Base-by-base conservation (phyloP, 2,113 vertebrate genomes). In the Glaucidium brasilianum region DNA sequence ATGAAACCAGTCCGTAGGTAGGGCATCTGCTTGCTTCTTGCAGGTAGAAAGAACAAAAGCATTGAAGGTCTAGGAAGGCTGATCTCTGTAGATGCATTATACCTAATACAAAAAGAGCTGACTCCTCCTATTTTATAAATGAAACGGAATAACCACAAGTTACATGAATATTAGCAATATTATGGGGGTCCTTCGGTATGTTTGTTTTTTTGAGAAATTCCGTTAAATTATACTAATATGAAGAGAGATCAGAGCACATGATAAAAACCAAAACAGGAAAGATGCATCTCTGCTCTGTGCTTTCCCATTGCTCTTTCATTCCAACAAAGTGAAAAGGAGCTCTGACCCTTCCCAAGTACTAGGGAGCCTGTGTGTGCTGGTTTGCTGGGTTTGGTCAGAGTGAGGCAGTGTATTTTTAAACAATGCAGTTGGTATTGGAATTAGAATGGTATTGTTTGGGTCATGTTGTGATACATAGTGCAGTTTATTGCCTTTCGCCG, bases 21-120 rank as follows among this genome's bases (percentile, higher is more conserved):
- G 0, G 5, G 41, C 35, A 9, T 74, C 27, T 21, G 0, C 19
- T 58, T 50, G 8, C 50, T 66, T 67, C 4, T 32, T 88, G 26
- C 12, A 18, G 12, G 35, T 12, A 39, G 45, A 52, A 64, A 39
- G 49, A 88, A 26, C 8, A 39, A 53, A 73, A 41, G 5, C 5
- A 4, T 4, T 25, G 11, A 27, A 32, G 27, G 18, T 79, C 32
- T 53, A 19, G 41, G 26, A 78, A 64, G 41, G 19, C 0, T 30
- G 29, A 22, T 73, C 3, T 1, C n/a, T 34, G 59, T 66, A 12
- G 35, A 23, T 73, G 2, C 12, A 3, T 47, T 52, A 39, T 10
- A 41, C 12, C 55, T 64, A 26, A 5, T 5, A 59, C 20, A 35
- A 11, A 35, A 58, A 69, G 20, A 53, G 50, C 39, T 4, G 39